Conservation (phyloP, 2,113 vertebrate species). For the Dissostichus mawsoni region DNA sequence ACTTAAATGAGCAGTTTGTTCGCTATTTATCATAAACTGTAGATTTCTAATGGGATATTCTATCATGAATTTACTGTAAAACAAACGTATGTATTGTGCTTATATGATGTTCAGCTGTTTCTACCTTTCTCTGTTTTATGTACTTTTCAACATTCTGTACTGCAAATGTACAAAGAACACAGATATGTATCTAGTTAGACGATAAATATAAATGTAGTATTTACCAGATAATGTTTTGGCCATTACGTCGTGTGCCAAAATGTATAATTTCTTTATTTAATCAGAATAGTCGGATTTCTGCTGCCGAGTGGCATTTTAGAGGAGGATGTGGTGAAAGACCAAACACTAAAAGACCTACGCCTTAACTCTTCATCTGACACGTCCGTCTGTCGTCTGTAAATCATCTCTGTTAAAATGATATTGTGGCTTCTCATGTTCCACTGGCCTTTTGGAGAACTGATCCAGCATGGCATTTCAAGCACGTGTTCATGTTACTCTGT, state of each 20-base stretch:
- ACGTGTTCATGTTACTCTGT: slow-evolving; percentile 65
- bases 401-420: slow-evolving; percentile 37
- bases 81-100: slow-evolving; percentile 16
- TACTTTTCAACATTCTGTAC: slow-evolving; percentile 26
- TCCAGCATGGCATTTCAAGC: slow-evolving; percentile 61
- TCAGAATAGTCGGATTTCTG: slow-evolving; percentile 21
- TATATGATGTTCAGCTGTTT: slow-evolving; percentile 19
- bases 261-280: not conserved
- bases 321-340: slow-evolving; percentile 56
- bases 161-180: slow-evolving; percentile 39
- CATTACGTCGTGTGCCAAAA: slow-evolving; percentile 29
- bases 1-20: slow-evolving; percentile 11
- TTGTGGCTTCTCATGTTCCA: slow-evolving; percentile 48
- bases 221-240: slow-evolving; percentile 23
- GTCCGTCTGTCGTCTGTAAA: slow-evolving; percentile 34
- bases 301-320: slow-evolving; percentile 32
- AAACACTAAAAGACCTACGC: slow-evolving; percentile 57
- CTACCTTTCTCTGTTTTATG: slow-evolving; percentile 4
- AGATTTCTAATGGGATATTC: slow-evolving; percentile 2
- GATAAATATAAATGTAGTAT: slow-evolving; percentile 9
- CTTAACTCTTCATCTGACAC: slow-evolving; percentile 60
- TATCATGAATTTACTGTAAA: slow-evolving; percentile 9
- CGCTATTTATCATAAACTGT: not conserved
- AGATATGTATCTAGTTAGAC: not conserved
- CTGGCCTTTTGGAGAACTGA: slow-evolving; percentile 29